A percentile compares a stretch with the other conserved stretches of the same genome.
These are phyloP conservation scores for Stenurella melanura DNA, from an alignment of 2,888 invertebrate genomes.

Conservation along the genomic window DNA sequence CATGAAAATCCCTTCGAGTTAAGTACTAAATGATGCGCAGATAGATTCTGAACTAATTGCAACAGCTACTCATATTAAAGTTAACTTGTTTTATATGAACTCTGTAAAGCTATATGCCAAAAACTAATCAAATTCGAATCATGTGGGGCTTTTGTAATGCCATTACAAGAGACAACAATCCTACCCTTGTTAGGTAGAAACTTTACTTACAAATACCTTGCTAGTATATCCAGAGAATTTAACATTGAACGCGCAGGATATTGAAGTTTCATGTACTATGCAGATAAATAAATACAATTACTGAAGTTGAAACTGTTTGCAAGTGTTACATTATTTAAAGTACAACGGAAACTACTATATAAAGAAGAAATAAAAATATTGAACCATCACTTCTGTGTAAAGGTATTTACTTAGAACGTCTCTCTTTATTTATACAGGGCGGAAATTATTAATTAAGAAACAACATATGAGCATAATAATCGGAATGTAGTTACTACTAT, in stretches of 20 bases:
- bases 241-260: not conserved
- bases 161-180: slow-evolving; percentile 7
- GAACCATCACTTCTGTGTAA: too few species aligned
- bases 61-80: slow-evolving; percentile 7
- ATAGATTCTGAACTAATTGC: slow-evolving; percentile 5
- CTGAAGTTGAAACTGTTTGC: not conserved
- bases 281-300: not conserved
- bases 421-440: too few species aligned
- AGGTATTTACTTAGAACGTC: too few species aligned
- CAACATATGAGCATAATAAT: too few species aligned
- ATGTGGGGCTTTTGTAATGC: slow-evolving; percentile 1
- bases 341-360: not conserved
- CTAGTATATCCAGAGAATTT: not conserved
- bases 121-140: slow-evolving; percentile 4
- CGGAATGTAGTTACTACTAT: too few species aligned
- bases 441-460: too few species aligned
- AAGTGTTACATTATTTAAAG: not conserved
- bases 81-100: slow-evolving; percentile 3
- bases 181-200: not conserved
- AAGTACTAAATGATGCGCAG: not conserved
- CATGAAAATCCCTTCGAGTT: not conserved
- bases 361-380: not conserved
- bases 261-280: not conserved
- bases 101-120: slow-evolving; percentile 7
- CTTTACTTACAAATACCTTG: not conserved